Percentiles rank a stretch among this genome's conserved stretches.
These are phyloP conservation scores for Drosophila elegans DNA, from an alignment of 1,140 invertebrate genomes.

Conservation along the genomic window DNA sequence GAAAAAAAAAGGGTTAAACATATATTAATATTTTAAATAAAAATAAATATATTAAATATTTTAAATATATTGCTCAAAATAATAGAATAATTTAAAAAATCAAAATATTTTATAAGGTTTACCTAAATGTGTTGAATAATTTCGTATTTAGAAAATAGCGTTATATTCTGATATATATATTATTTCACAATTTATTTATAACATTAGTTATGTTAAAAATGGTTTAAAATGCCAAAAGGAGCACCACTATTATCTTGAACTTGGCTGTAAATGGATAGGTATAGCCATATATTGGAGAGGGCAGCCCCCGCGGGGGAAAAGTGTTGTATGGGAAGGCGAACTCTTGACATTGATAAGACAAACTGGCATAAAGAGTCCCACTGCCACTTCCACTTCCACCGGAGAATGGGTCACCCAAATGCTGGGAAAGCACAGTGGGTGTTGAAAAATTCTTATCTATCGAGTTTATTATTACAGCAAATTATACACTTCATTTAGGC, in stretches of 20 bases:
- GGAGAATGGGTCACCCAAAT: slow-evolving; percentile 20
- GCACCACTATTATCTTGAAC: background rate
- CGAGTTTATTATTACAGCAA: background rate
- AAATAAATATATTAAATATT: too few species aligned
- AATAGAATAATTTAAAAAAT: too few species aligned
- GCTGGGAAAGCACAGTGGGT: slow-evolving; percentile 2
- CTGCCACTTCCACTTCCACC: slow-evolving; percentile 12
- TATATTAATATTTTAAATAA: too few species aligned
- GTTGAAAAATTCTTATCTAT: background rate
- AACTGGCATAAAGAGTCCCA: slow-evolving; percentile 32
- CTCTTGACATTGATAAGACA: slow-evolving; percentile 37
- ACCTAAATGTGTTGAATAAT: too few species aligned
- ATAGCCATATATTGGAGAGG: background rate
- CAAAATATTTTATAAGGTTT: too few species aligned
- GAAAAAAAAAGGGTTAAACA: too few species aligned
- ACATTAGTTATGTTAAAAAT: too few species aligned
- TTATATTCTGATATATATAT: too few species aligned
- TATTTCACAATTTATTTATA: too few species aligned
- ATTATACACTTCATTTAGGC: background rate
- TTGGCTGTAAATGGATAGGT: background rate
- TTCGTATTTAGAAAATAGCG: too few species aligned
- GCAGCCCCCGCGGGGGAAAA: slow-evolving; percentile 34
- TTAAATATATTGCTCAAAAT: too few species aligned
- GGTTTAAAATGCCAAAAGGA: background rate
- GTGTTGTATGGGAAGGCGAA: slow-evolving; percentile 59